Evolutionary conservation across 2,113 vertebrate genomes (phyloP).

Genomic region (Centropus bengalensis): DNA sequence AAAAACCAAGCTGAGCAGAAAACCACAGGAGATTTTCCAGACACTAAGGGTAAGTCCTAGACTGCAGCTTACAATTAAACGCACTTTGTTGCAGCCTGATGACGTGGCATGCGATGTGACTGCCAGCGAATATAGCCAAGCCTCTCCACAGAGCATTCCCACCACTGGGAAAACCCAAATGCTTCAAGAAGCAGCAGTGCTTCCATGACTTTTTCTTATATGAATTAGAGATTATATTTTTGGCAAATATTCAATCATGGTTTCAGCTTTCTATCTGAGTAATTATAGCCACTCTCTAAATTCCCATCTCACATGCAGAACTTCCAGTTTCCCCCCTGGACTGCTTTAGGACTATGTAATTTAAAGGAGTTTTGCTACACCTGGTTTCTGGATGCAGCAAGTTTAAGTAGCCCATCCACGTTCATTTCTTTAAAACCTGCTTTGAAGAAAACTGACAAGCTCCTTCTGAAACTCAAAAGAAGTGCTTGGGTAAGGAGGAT

Average conservation of each 20-base stretch:
- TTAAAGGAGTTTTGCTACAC: not conserved
- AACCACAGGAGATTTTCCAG: not conserved
- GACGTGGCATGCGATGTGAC: not conserved
- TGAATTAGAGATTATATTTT: not conserved
- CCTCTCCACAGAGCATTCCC: not conserved
- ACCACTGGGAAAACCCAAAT: rapidly evolving
- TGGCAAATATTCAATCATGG: not conserved
- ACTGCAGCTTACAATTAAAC: not conserved
- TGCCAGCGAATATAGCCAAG: not conserved
- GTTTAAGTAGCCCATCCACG: not conserved
- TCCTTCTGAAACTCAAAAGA: not conserved
- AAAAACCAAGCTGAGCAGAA: not conserved
- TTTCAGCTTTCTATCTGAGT: not conserved
- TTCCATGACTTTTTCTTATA: not conserved
- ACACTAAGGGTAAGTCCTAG: not conserved
- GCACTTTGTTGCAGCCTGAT: not conserved
- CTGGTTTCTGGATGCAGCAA: not conserved
- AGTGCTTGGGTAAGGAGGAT: not conserved
- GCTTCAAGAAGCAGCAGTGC: not conserved
- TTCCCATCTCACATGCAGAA: not conserved
- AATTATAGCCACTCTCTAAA: not conserved
- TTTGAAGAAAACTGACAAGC: not conserved
- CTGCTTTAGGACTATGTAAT: not conserved
- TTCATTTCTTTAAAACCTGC: not conserved
- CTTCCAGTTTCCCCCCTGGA: not conserved